Evolutionary conservation across 2,113 vertebrate species (phyloP).

Genomic region (Athene cunicularia): DNA sequence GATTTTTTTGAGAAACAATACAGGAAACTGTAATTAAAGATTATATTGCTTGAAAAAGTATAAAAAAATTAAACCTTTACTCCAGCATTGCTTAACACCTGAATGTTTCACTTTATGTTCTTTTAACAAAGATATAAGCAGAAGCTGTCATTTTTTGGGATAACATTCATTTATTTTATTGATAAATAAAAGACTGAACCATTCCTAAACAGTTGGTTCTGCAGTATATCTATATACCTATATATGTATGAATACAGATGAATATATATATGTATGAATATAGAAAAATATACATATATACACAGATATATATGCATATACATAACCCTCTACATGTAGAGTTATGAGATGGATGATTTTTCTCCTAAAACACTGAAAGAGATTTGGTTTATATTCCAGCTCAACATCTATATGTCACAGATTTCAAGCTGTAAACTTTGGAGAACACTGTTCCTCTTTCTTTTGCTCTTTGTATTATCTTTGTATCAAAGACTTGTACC

Average conservation of each 20-base stretch:
- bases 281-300: neutral
- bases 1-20: neutral
- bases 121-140: neutral
- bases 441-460: neutral
- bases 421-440: conserved; percentile 19
- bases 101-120: neutral
- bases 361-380: neutral
- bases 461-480: conserved; percentile 15
- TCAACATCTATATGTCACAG: neutral
- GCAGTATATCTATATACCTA: neutral
- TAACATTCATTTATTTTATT: neutral
- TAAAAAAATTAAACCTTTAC: neutral
- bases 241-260: neutral
- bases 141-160: neutral
- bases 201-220: neutral
- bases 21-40: neutral
- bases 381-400: conserved; percentile 1
- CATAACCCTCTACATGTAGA: neutral
- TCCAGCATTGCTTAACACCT: neutral
- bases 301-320: neutral
- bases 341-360: neutral
- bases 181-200: neutral
- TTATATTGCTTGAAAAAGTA: neutral
- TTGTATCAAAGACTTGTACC: conserved; percentile 34
- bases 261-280: neutral